phyloP scores from a whole-genome alignment of 2,113 vertebrate species.

The Scytalopus superciliaris region DNA sequence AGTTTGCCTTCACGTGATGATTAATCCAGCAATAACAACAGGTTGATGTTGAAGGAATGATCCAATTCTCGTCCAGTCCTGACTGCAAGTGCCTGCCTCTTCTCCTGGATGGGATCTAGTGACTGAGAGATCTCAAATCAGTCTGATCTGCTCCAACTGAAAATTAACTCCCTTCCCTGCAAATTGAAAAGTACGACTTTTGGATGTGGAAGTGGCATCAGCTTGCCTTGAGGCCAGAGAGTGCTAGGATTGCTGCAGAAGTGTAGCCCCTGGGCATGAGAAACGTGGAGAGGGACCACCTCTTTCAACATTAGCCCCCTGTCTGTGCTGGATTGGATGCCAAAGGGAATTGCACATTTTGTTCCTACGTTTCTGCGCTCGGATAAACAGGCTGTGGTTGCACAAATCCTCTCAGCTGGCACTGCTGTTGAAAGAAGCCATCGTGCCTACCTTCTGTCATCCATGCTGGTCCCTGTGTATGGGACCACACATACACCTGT shows the following conservation, averaged over 20 bases:
- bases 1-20: neutral
- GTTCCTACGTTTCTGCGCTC: neutral
- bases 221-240: neutral
- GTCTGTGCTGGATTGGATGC: neutral
- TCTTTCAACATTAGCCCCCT: neutral
- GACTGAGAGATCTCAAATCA: neutral
- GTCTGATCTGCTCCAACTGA: neutral
- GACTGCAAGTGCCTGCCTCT: neutral
- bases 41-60: neutral
- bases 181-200: neutral
- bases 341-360: neutral
- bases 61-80: neutral
- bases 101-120: accelerated
- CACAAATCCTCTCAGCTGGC: neutral
- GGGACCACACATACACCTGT: neutral
- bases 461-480: neutral
- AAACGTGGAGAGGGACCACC: neutral
- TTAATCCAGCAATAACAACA: neutral
- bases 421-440: neutral
- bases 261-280: neutral
- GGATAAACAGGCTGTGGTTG: neutral
- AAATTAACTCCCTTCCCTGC: neutral
- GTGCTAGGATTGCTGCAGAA: neutral
- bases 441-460: neutral
- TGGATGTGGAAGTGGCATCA: neutral